Conservation (phyloP, 2,113 vertebrate species). For the Clinocottus analis region DNA sequence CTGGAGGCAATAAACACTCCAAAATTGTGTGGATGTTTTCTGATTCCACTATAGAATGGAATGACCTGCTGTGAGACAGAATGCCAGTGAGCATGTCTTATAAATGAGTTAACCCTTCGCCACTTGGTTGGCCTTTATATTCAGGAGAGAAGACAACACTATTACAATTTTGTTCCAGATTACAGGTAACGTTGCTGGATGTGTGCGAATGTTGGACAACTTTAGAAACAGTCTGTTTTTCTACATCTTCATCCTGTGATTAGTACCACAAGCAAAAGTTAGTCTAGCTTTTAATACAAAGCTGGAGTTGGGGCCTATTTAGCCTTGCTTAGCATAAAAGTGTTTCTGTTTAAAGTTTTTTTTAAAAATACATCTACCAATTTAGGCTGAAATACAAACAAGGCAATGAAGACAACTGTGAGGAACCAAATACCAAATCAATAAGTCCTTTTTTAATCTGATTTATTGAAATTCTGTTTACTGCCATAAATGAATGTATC, state of each 20-base stretch:
- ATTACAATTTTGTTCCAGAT: too few species aligned
- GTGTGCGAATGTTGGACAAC: neutral
- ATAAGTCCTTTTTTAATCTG: neutral
- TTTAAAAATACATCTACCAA: neutral
- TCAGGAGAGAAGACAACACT: neutral
- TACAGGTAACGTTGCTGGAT: neutral
- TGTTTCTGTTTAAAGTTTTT: neutral
- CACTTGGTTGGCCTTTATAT: neutral
- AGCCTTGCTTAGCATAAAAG: neutral
- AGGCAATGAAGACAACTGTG: neutral
- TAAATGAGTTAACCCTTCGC: slow-evolving; percentile 21
- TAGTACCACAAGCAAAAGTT: neutral
- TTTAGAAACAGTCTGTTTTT: neutral
- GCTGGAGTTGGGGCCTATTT: neutral
- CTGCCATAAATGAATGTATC: neutral
- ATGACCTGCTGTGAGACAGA: slow-evolving; percentile 22
- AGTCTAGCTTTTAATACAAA: neutral
- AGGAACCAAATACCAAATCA: neutral
- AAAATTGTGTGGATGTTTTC: slow-evolving; percentile 3
- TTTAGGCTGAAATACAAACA: neutral
- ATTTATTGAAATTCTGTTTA: neutral
- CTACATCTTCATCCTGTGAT: neutral
- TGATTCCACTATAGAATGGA: slow-evolving; percentile 19
- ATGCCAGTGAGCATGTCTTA: slow-evolving; percentile 4
- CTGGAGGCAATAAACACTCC: slow-evolving; percentile 37